Percentiles rank a stretch among this genome's conserved stretches.
Evolutionary conservation across 2,797 vertebrate species (phyloP).

Genomic region (Erithacus rubecula): DNA sequence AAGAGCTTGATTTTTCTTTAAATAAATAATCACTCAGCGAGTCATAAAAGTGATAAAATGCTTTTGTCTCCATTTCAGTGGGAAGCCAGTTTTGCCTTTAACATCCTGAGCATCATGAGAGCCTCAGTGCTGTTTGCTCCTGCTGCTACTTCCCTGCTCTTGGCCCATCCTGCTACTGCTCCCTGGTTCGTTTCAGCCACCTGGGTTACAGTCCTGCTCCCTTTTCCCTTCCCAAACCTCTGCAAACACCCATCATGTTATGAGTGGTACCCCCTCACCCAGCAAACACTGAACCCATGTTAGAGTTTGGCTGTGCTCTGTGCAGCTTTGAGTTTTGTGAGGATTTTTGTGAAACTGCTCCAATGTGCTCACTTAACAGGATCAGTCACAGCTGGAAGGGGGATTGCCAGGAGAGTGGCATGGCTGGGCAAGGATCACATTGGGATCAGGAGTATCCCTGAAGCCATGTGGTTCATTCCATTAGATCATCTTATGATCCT

Average conservation of each 20-base stretch:
- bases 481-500: not conserved
- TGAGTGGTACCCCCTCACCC: constrained; percentile 33
- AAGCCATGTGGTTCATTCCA: not conserved
- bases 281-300: not conserved
- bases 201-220: constrained; percentile 48
- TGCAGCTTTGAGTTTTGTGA: not conserved
- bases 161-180: constrained; percentile 57
- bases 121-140: constrained; percentile 58
- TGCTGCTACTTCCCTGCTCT: constrained; percentile 56
- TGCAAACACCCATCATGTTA: constrained; percentile 23
- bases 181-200: constrained; percentile 39
- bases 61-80: constrained; percentile 66
- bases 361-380: constrained; percentile 26
- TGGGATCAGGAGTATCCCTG: not conserved
- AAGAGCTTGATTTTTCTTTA: not conserved
- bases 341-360: constrained; percentile 43
- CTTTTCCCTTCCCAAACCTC: constrained; percentile 45
- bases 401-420: not conserved
- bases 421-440: rapidly evolving
- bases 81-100: constrained; percentile 60
- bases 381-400: rapidly evolving
- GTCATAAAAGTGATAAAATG: constrained; percentile 27
- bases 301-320: constrained; percentile 11
- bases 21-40: not conserved
- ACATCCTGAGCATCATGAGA: constrained; percentile 41